These are phyloP conservation scores for Characodon lateralis DNA, from an alignment of 2,797 vertebrate genomes.

Conservation along the genomic window DNA sequence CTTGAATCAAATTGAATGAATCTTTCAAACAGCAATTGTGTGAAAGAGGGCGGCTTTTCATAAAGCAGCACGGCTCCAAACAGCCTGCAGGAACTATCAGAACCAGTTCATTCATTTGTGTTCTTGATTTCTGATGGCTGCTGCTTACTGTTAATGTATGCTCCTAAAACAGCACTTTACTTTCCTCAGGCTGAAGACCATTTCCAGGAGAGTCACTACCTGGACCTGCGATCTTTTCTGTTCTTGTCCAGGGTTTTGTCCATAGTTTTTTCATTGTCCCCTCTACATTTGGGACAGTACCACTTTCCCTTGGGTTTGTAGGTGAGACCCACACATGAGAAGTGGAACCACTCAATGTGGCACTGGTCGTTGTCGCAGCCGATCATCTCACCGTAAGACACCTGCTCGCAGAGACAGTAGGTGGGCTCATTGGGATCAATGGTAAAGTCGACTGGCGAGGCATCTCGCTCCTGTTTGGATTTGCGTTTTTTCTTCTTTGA, in stretches of 20 bases:
- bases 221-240: constrained; percentile 95
- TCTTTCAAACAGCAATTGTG: constrained; percentile 32
- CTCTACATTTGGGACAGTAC: constrained; percentile 98
- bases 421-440: constrained; percentile 98
- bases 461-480: constrained; percentile 92
- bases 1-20: constrained; percentile 17
- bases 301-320: constrained; percentile 99
- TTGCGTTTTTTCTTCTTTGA: constrained; percentile 98
- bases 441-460: constrained; percentile 92
- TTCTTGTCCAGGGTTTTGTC: constrained; percentile 97
- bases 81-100: constrained; percentile 25
- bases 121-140: constrained; percentile 56
- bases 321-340: constrained; percentile 95
- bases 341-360: constrained; percentile 99
- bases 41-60: constrained; percentile 41
- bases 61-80: constrained; percentile 38
- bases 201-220: constrained; percentile 84
- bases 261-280: constrained; percentile 99
- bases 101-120: constrained; percentile 36
- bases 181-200: constrained; percentile 5
- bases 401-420: constrained; percentile 97
- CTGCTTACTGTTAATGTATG: constrained; percentile 59
- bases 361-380: constrained; percentile 98
- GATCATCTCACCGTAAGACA: constrained; percentile 98
- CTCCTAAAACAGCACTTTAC: constrained; percentile 51